These are phyloP conservation scores for Mythimna ferrago DNA, from an alignment of 2,888 invertebrate genomes.

Conservation along the genomic window DNA sequence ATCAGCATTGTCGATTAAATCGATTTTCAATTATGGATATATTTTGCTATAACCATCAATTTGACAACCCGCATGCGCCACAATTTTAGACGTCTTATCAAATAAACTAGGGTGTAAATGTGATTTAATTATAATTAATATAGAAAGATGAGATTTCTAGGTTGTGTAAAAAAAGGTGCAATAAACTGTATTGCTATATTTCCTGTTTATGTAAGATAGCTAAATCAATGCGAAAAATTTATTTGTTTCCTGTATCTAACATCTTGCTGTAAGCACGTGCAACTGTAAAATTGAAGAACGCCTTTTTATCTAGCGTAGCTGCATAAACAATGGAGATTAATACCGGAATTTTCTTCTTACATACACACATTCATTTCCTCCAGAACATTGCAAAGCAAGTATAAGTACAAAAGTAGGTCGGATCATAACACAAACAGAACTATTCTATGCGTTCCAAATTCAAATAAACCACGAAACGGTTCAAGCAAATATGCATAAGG, in stretches of 20 bases:
- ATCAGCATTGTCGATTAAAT: slow-evolving; percentile 66
- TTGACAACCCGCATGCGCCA: slow-evolving; percentile 58
- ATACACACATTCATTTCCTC: slow-evolving; percentile 13
- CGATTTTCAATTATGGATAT: slow-evolving; percentile 69
- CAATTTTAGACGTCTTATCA: slow-evolving; percentile 33
- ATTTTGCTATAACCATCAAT: slow-evolving; percentile 61
- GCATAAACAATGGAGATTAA: slow-evolving; percentile 23
- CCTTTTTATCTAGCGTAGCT: slow-evolving; percentile 5
- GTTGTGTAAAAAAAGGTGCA: background rate
- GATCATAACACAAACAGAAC: slow-evolving; percentile 28
- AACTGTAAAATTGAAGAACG: slow-evolving; percentile 28
- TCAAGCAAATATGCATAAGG: slow-evolving; percentile 62
- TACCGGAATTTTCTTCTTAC: slow-evolving; percentile 22
- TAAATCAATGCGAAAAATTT: slow-evolving; percentile 2
- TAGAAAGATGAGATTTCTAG: slow-evolving; percentile 29
- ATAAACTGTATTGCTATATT: background rate
- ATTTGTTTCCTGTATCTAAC: slow-evolving; percentile 17
- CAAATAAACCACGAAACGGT: slow-evolving; percentile 56
- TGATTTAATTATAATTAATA: slow-evolving; percentile 2
- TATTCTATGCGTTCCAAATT: slow-evolving; percentile 44
- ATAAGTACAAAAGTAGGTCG: slow-evolving; percentile 13
- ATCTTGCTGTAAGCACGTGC: background rate
- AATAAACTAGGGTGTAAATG: slow-evolving; percentile 26
- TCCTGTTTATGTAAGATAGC: background rate
- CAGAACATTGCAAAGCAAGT: background rate